Evolutionary conservation across 2,113 vertebrate species (phyloP).

Genomic region (Tachysurus vachellii): DNA sequence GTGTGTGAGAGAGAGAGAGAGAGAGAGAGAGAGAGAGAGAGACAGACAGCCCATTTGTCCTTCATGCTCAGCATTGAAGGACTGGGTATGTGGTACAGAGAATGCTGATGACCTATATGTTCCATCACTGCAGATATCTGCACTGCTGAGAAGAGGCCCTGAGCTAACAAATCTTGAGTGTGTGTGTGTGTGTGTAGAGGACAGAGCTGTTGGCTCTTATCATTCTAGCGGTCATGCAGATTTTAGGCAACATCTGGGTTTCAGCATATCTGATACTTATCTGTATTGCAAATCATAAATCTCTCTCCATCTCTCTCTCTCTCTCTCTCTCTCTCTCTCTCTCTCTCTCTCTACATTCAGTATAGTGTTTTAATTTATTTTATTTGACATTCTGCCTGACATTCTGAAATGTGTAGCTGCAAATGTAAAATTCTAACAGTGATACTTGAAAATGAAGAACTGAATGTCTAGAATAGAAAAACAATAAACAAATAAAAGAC

Average conservation of each 20-base stretch:
- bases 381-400: no score
- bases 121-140: conserved; percentile 65
- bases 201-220: background rate
- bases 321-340: no score
- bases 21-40: conserved; percentile 27
- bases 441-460: background rate
- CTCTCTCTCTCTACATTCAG: background rate
- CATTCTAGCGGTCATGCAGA: background rate
- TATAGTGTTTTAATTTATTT: background rate
- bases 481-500: background rate
- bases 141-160: conserved; percentile 36
- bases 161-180: conserved; percentile 31
- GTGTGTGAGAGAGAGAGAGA: conserved; percentile 2
- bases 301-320: background rate
- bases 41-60: conserved; percentile 67
- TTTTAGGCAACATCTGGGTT: background rate
- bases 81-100: conserved; percentile 61
- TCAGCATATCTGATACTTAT: background rate
- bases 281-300: background rate
- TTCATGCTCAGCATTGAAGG: conserved; percentile 72
- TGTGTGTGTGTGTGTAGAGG: conserved; percentile 22
- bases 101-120: conserved; percentile 75
- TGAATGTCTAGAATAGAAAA: background rate
- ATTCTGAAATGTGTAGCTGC: background rate
- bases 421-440: background rate